Conservation (phyloP, 2,113 vertebrate species). For the Donacobius atricapilla region DNA sequence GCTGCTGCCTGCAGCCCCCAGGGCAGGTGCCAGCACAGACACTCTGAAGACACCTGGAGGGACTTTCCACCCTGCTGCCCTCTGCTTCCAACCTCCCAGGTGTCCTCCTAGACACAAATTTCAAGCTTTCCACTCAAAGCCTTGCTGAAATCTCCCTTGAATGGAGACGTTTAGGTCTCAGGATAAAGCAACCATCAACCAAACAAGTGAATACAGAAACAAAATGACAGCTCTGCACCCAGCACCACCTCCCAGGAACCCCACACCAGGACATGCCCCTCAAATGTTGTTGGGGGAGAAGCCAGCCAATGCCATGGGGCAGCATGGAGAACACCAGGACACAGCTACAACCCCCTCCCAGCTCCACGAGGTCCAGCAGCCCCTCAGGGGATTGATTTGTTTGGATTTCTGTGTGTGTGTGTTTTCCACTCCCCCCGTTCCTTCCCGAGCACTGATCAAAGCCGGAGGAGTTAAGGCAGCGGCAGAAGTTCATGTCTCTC, state of each 20-base stretch:
- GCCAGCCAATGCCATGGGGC: not conserved
- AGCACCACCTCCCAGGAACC: not conserved
- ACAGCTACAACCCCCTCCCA: not conserved
- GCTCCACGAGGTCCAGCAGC: not conserved
- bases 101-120: not conserved
- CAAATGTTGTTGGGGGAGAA: not conserved
- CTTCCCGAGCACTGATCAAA: constrained; percentile 57
- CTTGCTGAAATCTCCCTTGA: not conserved
- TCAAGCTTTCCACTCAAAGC: not conserved
- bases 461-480: not conserved
- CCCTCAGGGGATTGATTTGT: not conserved
- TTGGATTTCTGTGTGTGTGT: not conserved
- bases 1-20: rapidly evolving
- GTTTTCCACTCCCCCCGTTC: not conserved
- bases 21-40: not conserved
- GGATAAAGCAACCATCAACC: not conserved
- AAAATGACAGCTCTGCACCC: rapidly evolving
- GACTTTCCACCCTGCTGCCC: not conserved
- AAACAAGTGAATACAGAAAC: not conserved
- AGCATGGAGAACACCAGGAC: not conserved
- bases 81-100: not conserved
- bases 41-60: not conserved
- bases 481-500: constrained; percentile 40
- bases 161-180: rapidly evolving
- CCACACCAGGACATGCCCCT: rapidly evolving